A percentile compares a stretch with the other conserved stretches of the same genome.
Evolutionary conservation across 2,888 invertebrate genomes (phyloP).

Genomic region (Nemotelus pantherinus): DNA sequence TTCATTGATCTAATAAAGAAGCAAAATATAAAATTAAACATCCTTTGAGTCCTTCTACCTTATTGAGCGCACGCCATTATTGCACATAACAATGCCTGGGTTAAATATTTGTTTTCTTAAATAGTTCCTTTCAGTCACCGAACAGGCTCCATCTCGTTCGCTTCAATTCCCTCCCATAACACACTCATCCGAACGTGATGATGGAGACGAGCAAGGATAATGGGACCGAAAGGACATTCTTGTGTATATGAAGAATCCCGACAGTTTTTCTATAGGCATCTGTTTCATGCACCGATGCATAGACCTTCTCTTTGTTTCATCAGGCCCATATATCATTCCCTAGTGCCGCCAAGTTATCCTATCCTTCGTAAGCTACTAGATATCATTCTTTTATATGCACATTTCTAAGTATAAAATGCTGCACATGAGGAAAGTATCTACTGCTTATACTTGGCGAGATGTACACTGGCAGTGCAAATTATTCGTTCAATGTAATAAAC

Average conservation of each 20-base stretch:
- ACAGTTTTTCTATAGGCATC: constrained; percentile 23
- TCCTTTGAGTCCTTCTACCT: constrained; percentile 49
- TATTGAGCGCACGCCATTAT: constrained; percentile 46
- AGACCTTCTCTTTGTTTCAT: constrained; percentile 34
- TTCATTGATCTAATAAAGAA: constrained; percentile 53
- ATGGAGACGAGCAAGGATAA: not conserved
- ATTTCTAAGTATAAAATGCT: constrained; percentile 27
- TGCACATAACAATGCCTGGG: constrained; percentile 49
- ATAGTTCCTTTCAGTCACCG: constrained; percentile 48
- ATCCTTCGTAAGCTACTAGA: constrained; percentile 18
- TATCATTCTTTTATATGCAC: constrained; percentile 38
- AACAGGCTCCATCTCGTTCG: not conserved
- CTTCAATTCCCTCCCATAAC: not conserved
- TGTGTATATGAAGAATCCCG: constrained; percentile 26
- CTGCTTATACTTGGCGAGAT: not conserved
- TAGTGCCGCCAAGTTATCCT: constrained; percentile 7
- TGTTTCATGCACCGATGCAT: not conserved
- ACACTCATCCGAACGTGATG: constrained; percentile 12
- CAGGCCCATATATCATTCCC: constrained; percentile 23
- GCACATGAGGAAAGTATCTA: constrained; percentile 21
- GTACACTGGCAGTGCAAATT: not conserved
- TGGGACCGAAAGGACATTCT: constrained; percentile 15
- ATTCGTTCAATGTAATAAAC: not conserved
- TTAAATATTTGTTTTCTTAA: constrained; percentile 53
- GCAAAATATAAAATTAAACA: constrained; percentile 51